These are phyloP conservation scores for Acinonyx jubatus DNA, from an alignment of 2,113 vertebrate species.

Conservation along the genomic window DNA sequence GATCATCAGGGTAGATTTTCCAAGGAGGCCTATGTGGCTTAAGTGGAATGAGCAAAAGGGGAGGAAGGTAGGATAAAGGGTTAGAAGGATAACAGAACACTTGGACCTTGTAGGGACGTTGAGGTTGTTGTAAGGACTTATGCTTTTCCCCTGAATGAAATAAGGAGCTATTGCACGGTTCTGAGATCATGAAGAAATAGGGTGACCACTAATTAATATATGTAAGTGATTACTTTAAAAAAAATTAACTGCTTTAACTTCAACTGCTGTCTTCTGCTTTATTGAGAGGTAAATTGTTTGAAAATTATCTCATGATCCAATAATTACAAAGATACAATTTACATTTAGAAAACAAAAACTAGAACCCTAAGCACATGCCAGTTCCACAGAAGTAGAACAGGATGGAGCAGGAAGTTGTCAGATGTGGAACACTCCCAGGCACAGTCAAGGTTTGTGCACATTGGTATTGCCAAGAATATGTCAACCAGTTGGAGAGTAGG, in stretches of 20 bases:
- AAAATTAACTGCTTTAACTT: not conserved
- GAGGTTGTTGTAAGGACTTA: not conserved
- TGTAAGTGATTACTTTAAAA: not conserved
- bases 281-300: conserved; percentile 90
- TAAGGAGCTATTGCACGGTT: not conserved
- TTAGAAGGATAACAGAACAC: not conserved
- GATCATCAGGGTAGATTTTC: not conserved
- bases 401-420: conserved; percentile 81
- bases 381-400: conserved; percentile 80
- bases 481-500: conserved; percentile 70
- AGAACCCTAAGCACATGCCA: conserved; percentile 86
- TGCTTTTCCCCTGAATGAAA: not conserved
- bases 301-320: conserved; percentile 92
- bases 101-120: not conserved
- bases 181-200: not conserved
- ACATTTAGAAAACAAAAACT: conserved; percentile 89
- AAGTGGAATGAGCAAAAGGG: not conserved
- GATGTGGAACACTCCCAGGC: conserved; percentile 73
- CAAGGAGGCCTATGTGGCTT: not conserved
- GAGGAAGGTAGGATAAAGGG: not conserved
- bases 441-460: conserved; percentile 90
- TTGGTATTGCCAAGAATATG: conserved; percentile 88
- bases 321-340: conserved; percentile 93
- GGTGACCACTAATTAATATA: not conserved
- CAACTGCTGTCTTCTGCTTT: conserved; percentile 88